Evolutionary conservation across 2,797 vertebrate species (phyloP).

Genomic region (Zalophus californianus): DNA sequence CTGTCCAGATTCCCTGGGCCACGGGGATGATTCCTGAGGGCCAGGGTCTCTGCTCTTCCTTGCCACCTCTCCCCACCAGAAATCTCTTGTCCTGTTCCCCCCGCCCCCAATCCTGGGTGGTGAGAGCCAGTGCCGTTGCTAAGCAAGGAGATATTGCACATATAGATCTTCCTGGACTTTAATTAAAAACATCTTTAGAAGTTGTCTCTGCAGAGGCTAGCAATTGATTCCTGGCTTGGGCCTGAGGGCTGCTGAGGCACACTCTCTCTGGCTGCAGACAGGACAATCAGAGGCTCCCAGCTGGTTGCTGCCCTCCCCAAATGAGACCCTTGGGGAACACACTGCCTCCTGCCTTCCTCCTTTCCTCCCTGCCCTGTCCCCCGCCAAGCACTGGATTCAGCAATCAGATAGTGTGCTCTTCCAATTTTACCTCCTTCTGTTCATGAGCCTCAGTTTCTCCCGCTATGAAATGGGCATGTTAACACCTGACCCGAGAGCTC

Average conservation of each 20-base stretch:
- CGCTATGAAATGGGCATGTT: conserved; percentile 50
- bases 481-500: neutral
- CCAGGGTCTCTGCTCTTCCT: neutral
- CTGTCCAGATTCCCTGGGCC: neutral
- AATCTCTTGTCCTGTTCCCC: conserved; percentile 49
- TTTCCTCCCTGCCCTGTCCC: neutral
- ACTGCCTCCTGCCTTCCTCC: neutral
- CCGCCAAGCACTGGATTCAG: neutral
- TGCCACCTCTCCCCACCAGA: neutral
- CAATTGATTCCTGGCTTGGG: conserved; percentile 82
- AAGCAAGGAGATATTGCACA: conserved; percentile 81
- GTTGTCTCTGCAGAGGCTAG: conserved; percentile 80
- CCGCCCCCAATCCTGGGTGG: neutral
- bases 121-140: conserved; percentile 78
- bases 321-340: conserved; percentile 11
- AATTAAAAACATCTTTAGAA: conserved; percentile 87
- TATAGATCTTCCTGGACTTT: conserved; percentile 86
- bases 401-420: neutral
- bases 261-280: conserved; percentile 60
- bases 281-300: conserved; percentile 31
- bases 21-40: neutral
- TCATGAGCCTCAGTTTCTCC: conserved; percentile 36
- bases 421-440: neutral
- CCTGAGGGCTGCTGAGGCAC: conserved; percentile 76
- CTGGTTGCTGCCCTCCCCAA: neutral